phyloP scores from a whole-genome alignment of 2,888 invertebrate genomes.

The Camponotus fellah region DNA sequence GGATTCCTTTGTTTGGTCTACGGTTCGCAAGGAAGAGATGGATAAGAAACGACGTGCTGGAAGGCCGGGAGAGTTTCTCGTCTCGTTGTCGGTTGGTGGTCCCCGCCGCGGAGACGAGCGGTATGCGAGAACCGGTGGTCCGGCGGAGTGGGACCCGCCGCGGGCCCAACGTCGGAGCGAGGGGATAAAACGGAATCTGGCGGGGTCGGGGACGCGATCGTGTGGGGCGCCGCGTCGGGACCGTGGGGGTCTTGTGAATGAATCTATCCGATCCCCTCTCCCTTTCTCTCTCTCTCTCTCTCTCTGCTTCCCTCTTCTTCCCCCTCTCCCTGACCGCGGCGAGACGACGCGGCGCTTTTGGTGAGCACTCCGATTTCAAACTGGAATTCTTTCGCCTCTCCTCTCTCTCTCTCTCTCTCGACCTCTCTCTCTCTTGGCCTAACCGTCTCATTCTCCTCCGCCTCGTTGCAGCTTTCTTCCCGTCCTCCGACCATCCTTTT shows the following conservation, averaged over 20 bases:
- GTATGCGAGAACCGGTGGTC: conserved; percentile 68
- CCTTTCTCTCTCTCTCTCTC: conserved; percentile 31
- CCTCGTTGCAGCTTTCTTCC: conserved; percentile 30
- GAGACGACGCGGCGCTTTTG: conserved; percentile 72
- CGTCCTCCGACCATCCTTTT: background rate
- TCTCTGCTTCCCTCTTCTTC: background rate
- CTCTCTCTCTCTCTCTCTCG: conserved; percentile 5
- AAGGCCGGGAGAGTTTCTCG: conserved; percentile 74
- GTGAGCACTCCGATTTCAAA: conserved; percentile 73
- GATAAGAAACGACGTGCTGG: conserved; percentile 78
- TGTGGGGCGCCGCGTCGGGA: conserved; percentile 48
- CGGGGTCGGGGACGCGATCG: conserved; percentile 60
- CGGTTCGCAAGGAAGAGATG: conserved; percentile 73
- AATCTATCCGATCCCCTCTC: conserved; percentile 75
- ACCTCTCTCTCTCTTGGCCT: background rate
- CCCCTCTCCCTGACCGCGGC: conserved; percentile 18
- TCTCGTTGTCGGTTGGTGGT: conserved; percentile 76
- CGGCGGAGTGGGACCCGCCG: conserved; percentile 35
- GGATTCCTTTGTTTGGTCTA: conserved; percentile 80
- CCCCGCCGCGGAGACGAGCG: conserved; percentile 70
- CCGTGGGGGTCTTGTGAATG: conserved; percentile 81
- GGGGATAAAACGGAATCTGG: conserved; percentile 65
- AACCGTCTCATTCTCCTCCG: background rate
- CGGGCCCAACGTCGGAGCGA: conserved; percentile 10
- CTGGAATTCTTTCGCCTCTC: conserved; percentile 63